phyloP scores from a whole-genome alignment of 2,113 vertebrate species.

The Vulpes ferrilata region DNA sequence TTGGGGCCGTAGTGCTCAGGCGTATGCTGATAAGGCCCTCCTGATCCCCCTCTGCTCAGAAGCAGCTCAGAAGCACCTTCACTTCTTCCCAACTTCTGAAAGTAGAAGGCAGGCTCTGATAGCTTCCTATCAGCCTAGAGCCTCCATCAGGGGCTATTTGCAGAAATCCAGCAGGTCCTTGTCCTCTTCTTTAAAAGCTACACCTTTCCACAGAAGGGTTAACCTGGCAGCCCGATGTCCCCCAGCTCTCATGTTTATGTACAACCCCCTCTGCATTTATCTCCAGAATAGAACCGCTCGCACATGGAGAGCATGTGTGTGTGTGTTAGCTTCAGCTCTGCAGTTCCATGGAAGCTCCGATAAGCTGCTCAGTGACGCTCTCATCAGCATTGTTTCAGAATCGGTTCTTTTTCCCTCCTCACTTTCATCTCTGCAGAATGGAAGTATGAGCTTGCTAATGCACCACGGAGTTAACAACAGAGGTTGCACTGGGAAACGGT shows the following conservation, averaged over 20 bases:
- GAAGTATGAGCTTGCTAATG: neutral
- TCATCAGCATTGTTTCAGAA: neutral
- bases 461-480: neutral
- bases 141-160: no score
- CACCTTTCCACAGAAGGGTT: neutral
- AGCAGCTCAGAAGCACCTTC: neutral
- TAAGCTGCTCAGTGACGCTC: neutral
- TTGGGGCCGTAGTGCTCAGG: accelerated
- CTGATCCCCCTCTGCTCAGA: neutral
- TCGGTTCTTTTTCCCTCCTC: neutral
- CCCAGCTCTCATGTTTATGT: no score
- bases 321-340: neutral
- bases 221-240: neutral
- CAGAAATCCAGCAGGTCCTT: neutral
- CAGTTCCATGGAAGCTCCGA: neutral
- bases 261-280: neutral
- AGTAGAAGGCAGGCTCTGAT: neutral
- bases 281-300: neutral
- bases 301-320: neutral
- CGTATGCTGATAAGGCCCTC: neutral
- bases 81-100: neutral
- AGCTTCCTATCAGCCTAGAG: neutral
- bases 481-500: neutral
- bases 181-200: neutral
- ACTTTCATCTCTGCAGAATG: neutral